Evolutionary conservation across 1,140 invertebrate genomes (phyloP), one percentile per base, ranked within the genome.

Genomic region (Diabrotica virgifera): DNA sequence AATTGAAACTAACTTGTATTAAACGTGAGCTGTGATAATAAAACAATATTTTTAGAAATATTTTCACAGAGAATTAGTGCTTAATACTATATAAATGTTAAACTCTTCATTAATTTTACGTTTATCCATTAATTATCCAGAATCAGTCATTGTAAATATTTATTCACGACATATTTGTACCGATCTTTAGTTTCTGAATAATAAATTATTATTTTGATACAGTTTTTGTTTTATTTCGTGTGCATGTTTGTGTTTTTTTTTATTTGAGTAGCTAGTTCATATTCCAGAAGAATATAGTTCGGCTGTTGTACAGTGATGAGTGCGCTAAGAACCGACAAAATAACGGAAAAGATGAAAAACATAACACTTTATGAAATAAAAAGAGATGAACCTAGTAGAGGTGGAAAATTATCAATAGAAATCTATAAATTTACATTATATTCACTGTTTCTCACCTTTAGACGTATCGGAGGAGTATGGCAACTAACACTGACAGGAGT

Each of bases 21-120:
- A 54, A 62, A 67, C 61, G 46, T 67, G 61, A 60, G 52, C 65
- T 67, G 65, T 67, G 65, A 67, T 67, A 67, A 53, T 63, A 63
- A 54, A 51, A 54, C 35, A 62, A 37, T 36, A 54, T 62, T 62
- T 62, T 37, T 54, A 62, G 51, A 38, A 37, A 62, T 35, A 36
- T 63, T 57, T 58, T 57, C 55, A 58, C 62, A 63, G 14, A 63
- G 57, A 57, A 12, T 62, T 46, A 46, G 40, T 46, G 40, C n/a
- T 10, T 8, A n/a, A 46, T 46, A 10, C n/a, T 46, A 10, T 46
- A 10, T 3, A 52, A 12, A n/a, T 10, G n/a, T 12, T 12, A 14
- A 38, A 38, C 12, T 36, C 5, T 57, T 36, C 24, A 57, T 36
- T 36, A 40, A 40, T 59, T 40, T 14, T 24, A 24, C 24, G 24